A percentile compares a stretch with the other conserved stretches of the same genome.
phyloP scores from a whole-genome alignment of 2,888 invertebrate species.

The Lithophane leautieri region DNA sequence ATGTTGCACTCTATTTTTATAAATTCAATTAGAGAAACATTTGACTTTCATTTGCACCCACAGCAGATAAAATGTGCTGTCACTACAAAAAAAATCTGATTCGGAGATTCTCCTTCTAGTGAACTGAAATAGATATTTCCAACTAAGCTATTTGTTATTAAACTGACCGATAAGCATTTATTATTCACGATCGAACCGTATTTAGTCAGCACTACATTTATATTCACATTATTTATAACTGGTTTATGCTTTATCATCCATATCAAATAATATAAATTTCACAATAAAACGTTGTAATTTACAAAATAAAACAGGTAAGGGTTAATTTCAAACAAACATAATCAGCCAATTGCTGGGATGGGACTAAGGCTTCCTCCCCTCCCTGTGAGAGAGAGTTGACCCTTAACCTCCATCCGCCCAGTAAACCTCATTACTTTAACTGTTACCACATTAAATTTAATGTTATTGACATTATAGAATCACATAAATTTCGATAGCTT shows the following conservation, averaged over 20 bases:
- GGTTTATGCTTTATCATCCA: constrained; percentile 25
- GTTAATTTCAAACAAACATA: not conserved
- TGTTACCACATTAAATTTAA: not conserved
- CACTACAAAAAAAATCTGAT: not conserved
- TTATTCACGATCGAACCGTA: constrained; percentile 13
- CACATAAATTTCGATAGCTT: constrained; percentile 13
- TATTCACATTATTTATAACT: constrained; percentile 22
- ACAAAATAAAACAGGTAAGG: not conserved
- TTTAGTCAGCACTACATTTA: constrained; percentile 16
- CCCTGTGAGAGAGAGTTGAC: not conserved
- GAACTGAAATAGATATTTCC: constrained; percentile 1
- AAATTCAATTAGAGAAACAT: constrained; percentile 2
- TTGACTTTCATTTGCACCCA: constrained; percentile 25
- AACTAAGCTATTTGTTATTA: constrained; percentile 10
- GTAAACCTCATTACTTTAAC: not conserved
- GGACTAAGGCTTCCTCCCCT: not conserved
- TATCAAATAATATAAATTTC: not conserved
- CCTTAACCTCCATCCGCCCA: not conserved
- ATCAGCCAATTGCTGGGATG: not conserved
- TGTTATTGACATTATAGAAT: not conserved
- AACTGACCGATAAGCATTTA: constrained; percentile 8
- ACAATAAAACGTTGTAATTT: constrained; percentile 11
- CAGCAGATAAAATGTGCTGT: constrained; percentile 18
- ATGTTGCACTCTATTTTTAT: constrained; percentile 18
- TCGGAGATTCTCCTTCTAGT: not conserved